Evolutionary conservation across 2,888 invertebrate species (phyloP), one percentile per base, ranked within the genome.

Genomic region (Alitta virens): DNA sequence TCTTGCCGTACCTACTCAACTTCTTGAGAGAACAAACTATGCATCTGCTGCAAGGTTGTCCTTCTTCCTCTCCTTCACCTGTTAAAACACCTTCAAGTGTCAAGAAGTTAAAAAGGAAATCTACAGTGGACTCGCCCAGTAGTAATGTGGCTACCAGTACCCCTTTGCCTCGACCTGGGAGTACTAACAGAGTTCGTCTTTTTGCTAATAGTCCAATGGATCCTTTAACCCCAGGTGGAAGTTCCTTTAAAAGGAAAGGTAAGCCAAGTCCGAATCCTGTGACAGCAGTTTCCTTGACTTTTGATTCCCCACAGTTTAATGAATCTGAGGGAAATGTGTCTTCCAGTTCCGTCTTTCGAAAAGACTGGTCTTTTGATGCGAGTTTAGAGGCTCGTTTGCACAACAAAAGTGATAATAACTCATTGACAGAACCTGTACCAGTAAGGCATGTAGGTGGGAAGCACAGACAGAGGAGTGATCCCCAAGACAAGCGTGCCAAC

Each of bases 1-100:
- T 77, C 64, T 68, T 77, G 24, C 75, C 76, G 25, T 77, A 66
- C 60, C 74, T 77, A 55, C 63, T 77, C 25, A 76, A 77, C 68
- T 75, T 73, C 55, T 63, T 77, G n/a, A 62, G 77, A 18, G 76
- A 75, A 53, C 74, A 76, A 52, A 76, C 75, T 26, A 54, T 74
- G 7, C 75, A 73, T 62, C 62, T 77, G 2, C 63, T 77, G 5
- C 76, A 77, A 49, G 71, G 68, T 42, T 68, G 70, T 12, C 71
- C 70, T 27, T 74, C 75, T 16, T 69, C 72, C 1, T 73, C 67
- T n/a, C 72, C 72, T 26, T 75, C 77, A 9, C 77, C 77, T 16
- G 71, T 72, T 2, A 77, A 77, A 61, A 77, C 75, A 5, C 75
- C 74, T n/a, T 40, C 59, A 9, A 56, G 70, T 55, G 67, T 71